These are phyloP conservation scores for Microtus richardsoni DNA, from an alignment of 2,113 vertebrate genomes.

Conservation along the genomic window DNA sequence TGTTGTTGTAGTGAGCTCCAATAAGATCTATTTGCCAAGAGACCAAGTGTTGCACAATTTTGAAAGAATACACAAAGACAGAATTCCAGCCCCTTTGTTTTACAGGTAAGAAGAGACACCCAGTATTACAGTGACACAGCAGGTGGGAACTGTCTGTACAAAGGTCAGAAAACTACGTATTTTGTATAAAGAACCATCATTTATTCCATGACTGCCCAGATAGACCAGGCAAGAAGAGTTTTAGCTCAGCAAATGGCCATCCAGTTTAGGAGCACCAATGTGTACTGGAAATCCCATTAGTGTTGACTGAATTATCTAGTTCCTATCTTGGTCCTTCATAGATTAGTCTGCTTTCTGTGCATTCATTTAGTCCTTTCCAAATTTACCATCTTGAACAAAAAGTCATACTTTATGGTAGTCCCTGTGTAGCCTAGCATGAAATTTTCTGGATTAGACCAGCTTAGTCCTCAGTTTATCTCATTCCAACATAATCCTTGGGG, in stretches of 20 bases:
- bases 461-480: background rate
- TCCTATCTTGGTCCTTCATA: slow-evolving; percentile 50
- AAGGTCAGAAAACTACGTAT: background rate
- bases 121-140: background rate
- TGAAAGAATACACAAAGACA: background rate
- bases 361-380: slow-evolving; percentile 71
- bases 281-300: slow-evolving; percentile 65
- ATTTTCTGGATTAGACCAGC: background rate
- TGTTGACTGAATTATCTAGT: slow-evolving; percentile 66
- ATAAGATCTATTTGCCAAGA: background rate
- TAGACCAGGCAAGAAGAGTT: background rate
- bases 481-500: background rate
- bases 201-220: background rate
- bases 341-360: slow-evolving; percentile 58
- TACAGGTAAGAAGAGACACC: background rate
- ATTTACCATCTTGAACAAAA: slow-evolving; percentile 35
- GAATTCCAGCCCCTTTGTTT: background rate
- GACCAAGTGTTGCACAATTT: background rate
- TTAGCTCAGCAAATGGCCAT: slow-evolving; percentile 19
- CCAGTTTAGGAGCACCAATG: slow-evolving; percentile 26
- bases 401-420: background rate
- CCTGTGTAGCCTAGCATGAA: background rate
- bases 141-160: background rate
- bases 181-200: background rate
- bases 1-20: background rate